Base-by-base conservation (phyloP, 2,113 vertebrate species). In the Myotis yumanensis region DNA sequence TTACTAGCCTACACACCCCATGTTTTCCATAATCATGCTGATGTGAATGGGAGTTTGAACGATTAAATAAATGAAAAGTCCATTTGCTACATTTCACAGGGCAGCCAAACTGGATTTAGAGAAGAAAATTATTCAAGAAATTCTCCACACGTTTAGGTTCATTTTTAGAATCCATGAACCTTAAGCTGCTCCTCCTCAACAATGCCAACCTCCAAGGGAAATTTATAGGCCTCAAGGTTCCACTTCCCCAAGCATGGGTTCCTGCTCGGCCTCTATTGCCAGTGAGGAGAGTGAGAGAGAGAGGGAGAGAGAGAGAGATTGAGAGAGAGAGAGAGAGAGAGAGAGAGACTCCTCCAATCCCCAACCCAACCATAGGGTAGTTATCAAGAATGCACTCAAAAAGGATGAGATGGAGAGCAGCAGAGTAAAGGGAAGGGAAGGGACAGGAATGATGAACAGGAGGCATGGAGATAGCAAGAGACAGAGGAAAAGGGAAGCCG, bases 171-270 rank as follows among this genome's bases (percentile, higher is more conserved):
- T 89, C 99, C 98, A 92, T 99, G 99, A 95, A 99, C 99, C 96
- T 99, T 99, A 97, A 99, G 98, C 96, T 99, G 99, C 75, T 99
- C 99, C 97, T 99, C 99, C 97, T 99, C 99, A 89, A 99, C 99
- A 95, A 99, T 99, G 97, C 98, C 98, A 97, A 99, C 98, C 98
- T 99, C 90, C 17, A 96, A 86, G 32, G 30, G 16, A 17, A 66
- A 66, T n/a, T 14, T 10, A 59, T 7, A 23, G 15, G 54, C 30
- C 54, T 68, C 11, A 52, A 51, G n/a, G 23, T n/a, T 52, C 32
- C 32, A 23, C 48, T 90, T 95, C 25, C 59, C 23, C 14, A 83
- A 54, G 7, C 57, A 30, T 4, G 11, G 17, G 16, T n/a, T 71
- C 11, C 66, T 48, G 11, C 5, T 87, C 17, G 7, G 22, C 23